These are phyloP conservation scores for Chrysomela aeneicollis DNA, from an alignment of 2,888 invertebrate genomes.

Conservation along the genomic window DNA sequence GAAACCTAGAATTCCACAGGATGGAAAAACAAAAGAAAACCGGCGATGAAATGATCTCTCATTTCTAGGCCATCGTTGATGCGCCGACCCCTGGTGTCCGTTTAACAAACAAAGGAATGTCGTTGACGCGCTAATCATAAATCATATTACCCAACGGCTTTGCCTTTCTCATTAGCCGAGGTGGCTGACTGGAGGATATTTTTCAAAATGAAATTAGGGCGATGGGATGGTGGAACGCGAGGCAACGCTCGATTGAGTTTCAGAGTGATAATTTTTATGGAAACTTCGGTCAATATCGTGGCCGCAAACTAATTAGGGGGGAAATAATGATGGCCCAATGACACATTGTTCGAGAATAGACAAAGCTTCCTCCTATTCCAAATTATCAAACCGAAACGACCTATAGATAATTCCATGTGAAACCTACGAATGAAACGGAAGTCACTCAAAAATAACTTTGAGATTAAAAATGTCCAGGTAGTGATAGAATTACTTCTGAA, in stretches of 20 bases:
- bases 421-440: too few species aligned
- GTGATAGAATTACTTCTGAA: too few species aligned
- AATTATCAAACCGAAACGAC: not conserved
- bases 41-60: conserved; percentile 12
- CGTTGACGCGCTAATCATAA: conserved; percentile 33
- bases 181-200: conserved; percentile 30
- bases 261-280: conserved; percentile 9
- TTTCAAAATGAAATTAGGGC: conserved; percentile 23
- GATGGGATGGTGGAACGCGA: conserved; percentile 14
- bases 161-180: conserved; percentile 29
- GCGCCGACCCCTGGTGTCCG: conserved; percentile 16
- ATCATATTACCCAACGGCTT: conserved; percentile 31
- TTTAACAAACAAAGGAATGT: conserved; percentile 30
- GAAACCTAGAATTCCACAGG: not conserved
- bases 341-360: not conserved
- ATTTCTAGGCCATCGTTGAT: not conserved
- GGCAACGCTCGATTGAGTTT: conserved; percentile 2
- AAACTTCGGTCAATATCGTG: not conserved
- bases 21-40: conserved; percentile 2
- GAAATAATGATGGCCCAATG: not conserved
- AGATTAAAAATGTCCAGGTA: too few species aligned
- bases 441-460: too few species aligned
- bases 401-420: too few species aligned
- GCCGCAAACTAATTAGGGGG: not conserved
- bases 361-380: too few species aligned